Percentiles rank a stretch among this genome's conserved stretches.
Conservation (phyloP, 2,797 vertebrate genomes). For the Rhinoraja longicauda region DNA sequence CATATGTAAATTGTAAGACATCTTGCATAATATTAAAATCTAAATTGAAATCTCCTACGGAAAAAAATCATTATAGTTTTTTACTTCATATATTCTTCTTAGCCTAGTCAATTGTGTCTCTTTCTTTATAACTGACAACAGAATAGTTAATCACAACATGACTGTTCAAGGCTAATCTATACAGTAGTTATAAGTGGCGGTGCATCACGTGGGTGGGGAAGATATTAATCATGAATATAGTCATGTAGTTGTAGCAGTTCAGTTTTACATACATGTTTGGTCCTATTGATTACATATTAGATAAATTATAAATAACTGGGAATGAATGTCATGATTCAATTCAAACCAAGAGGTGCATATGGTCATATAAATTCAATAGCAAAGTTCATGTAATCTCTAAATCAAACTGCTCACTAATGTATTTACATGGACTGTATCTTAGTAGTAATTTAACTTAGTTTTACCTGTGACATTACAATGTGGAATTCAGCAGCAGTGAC, state of each 20-base stretch:
- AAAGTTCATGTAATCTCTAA: background rate
- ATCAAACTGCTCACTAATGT: background rate
- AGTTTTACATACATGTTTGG: background rate
- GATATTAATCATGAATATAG: constrained; percentile 11
- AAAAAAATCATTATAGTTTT: constrained; percentile 5
- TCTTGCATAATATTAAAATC: background rate
- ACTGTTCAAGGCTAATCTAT: constrained; percentile 21
- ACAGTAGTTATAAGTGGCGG: background rate
- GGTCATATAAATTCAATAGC: background rate
- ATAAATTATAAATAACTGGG: background rate
- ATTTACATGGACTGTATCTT: background rate
- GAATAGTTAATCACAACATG: background rate
- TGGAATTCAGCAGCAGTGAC: background rate
- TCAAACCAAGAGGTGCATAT: background rate
- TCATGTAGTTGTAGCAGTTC: background rate
- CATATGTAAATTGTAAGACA: background rate
- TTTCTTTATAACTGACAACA: background rate
- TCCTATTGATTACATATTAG: background rate
- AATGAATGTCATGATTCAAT: background rate
- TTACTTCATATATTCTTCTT: background rate
- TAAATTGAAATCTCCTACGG: background rate
- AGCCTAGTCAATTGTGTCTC: background rate
- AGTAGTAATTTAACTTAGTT: background rate
- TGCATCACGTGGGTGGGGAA: background rate
- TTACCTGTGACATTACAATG: background rate